Evolutionary conservation across 2,797 vertebrate species (phyloP).

Genomic region (Pachyuromys duprasi): DNA sequence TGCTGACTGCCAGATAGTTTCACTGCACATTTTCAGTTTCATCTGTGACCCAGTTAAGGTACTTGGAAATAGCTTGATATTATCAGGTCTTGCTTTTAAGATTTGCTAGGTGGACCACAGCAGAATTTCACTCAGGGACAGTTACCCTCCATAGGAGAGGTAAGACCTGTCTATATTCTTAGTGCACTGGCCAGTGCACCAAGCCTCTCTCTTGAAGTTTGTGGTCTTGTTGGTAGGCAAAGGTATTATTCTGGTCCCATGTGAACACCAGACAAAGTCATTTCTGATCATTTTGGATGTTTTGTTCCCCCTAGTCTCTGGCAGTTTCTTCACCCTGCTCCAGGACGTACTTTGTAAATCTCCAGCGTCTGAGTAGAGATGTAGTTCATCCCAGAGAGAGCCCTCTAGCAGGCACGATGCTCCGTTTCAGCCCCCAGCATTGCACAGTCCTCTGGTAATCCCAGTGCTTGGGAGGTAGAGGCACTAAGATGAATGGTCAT

Average conservation of each 20-base stretch:
- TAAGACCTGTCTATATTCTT: not conserved
- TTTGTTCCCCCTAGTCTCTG: not conserved
- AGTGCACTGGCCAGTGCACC: not conserved
- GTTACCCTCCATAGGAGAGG: not conserved
- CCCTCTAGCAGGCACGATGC: not conserved
- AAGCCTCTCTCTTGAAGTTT: not conserved
- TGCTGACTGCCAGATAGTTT: not conserved
- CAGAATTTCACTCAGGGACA: not conserved
- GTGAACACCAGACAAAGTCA: not conserved
- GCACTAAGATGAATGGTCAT: not conserved
- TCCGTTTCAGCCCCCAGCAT: not conserved
- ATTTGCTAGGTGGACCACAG: not conserved
- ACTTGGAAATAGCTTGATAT: not conserved
- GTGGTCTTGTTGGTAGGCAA: not conserved
- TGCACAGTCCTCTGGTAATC: not conserved
- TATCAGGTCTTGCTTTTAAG: constrained; percentile 26
- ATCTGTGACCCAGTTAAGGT: constrained; percentile 24
- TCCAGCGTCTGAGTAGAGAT: not conserved
- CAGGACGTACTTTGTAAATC: not conserved
- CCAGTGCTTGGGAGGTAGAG: not conserved
- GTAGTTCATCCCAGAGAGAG: not conserved
- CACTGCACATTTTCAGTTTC: constrained; percentile 29
- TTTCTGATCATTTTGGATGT: not conserved
- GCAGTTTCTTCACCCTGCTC: not conserved
- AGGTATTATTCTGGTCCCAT: not conserved